Conservation (phyloP, 2,113 vertebrate genomes). For the Acrocephalus kingi region DNA sequence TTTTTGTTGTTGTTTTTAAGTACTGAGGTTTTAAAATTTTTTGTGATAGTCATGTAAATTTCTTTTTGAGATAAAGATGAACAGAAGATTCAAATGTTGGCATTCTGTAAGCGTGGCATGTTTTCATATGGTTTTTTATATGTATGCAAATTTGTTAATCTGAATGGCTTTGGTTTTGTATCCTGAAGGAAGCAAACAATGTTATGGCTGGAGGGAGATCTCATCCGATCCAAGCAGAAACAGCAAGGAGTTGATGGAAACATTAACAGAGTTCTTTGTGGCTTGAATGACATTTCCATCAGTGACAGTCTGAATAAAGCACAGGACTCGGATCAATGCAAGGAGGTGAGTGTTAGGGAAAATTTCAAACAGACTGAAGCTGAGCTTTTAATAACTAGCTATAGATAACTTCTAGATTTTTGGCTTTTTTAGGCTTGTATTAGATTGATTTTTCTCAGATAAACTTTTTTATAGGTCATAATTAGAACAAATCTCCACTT, state of each 20-base stretch:
- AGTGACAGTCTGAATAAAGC: conserved; percentile 66
- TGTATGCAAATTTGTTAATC: background rate
- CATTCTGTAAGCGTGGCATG: background rate
- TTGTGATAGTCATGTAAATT: background rate
- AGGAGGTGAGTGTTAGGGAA: conserved; percentile 77
- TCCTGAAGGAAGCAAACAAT: conserved; percentile 85
- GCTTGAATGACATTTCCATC: conserved; percentile 84
- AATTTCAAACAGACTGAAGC: background rate
- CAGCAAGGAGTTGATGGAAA: conserved; percentile 67
- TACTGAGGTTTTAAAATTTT: too few species aligned
- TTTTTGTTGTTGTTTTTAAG: background rate
- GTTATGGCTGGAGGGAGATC: conserved; percentile 88
- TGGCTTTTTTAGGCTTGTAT: background rate
- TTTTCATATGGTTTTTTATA: background rate
- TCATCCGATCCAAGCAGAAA: conserved; percentile 80
- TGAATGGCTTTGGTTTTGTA: background rate
- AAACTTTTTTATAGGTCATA: background rate
- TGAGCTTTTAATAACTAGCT: background rate
- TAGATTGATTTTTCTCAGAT: background rate
- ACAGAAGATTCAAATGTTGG: background rate
- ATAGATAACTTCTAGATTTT: background rate
- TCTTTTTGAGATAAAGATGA: background rate
- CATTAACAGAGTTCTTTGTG: conserved; percentile 82
- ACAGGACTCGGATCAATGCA: conserved; percentile 71
- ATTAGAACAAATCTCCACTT: background rate